phyloP scores from a whole-genome alignment of 2,888 invertebrate genomes.

The Thecophora atra region DNA sequence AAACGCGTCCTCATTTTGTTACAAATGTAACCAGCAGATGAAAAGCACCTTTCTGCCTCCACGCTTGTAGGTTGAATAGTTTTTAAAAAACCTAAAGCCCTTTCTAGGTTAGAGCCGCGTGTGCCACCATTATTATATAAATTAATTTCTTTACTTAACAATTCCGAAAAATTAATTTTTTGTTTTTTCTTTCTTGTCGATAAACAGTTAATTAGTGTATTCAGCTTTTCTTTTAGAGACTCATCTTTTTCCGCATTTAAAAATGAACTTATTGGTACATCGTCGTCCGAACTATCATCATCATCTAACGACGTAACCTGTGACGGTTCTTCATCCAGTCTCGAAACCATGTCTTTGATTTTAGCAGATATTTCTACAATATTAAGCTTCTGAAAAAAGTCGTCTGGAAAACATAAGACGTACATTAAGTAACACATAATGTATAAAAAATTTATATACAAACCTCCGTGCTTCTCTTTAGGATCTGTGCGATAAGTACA shows the following conservation, averaged over 20 bases:
- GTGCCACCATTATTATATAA: background rate
- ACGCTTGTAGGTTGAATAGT: slow-evolving; percentile 18
- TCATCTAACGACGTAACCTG: too few species aligned
- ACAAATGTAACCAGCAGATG: slow-evolving; percentile 10
- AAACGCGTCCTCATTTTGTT: slow-evolving; percentile 14
- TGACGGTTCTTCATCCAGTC: too few species aligned
- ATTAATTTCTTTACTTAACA: too few species aligned
- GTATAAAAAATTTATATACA: background rate
- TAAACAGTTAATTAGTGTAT: too few species aligned
- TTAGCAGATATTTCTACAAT: background rate
- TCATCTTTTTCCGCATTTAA: too few species aligned
- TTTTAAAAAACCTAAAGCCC: slow-evolving; percentile 6
- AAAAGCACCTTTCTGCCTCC: slow-evolving; percentile 4
- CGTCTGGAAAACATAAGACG: background rate
- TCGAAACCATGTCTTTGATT: too few species aligned
- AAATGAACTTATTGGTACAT: too few species aligned
- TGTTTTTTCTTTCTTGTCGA: too few species aligned
- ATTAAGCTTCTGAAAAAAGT: background rate
- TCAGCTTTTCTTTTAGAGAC: too few species aligned
- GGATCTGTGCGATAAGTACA: background rate
- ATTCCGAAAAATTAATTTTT: too few species aligned
- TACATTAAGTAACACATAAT: background rate
- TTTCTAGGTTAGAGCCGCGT: background rate
- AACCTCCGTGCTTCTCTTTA: background rate
- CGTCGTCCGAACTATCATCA: too few species aligned